Evolutionary conservation across 2,797 vertebrate genomes (phyloP).

Genomic region (Naso thynnoides): DNA sequence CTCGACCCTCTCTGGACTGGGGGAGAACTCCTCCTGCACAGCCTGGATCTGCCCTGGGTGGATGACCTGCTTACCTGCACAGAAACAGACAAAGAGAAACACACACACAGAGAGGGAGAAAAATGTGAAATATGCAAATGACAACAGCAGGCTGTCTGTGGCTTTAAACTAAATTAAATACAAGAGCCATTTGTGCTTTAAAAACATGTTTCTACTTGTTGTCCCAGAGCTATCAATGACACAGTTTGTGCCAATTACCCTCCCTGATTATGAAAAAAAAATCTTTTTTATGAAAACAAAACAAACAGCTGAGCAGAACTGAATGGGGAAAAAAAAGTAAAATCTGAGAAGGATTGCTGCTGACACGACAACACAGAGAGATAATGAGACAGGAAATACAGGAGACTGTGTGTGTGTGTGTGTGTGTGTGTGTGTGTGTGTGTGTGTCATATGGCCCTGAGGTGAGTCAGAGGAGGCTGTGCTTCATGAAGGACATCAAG

Average conservation of each 20-base stretch:
- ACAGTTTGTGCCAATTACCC: slow-evolving; percentile 17
- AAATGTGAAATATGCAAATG: slow-evolving; percentile 25
- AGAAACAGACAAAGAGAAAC: slow-evolving; percentile 53
- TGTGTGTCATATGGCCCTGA: slow-evolving; percentile 41
- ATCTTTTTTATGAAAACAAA: not conserved
- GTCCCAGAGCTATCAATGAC: slow-evolving; percentile 24
- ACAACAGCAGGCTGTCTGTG: slow-evolving; percentile 30
- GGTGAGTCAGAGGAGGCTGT: slow-evolving; percentile 64
- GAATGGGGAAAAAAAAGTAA: not conserved
- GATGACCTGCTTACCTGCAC: slow-evolving; percentile 97
- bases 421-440: slow-evolving; percentile 2
- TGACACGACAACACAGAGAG: slow-evolving; percentile 1
- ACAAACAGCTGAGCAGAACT: not conserved
- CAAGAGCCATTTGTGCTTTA: not conserved
- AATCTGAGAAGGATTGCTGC: slow-evolving; percentile 8
- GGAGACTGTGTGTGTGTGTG: not conserved
- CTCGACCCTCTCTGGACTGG: slow-evolving; percentile 90
- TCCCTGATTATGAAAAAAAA: not conserved
- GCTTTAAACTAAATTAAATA: slow-evolving; percentile 12
- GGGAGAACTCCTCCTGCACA: slow-evolving; percentile 97
- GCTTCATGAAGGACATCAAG: slow-evolving; percentile 63
- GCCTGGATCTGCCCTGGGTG: slow-evolving; percentile 95
- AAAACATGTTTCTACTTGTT: slow-evolving; percentile 11
- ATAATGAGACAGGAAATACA: slow-evolving; percentile 9
- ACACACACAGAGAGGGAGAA: slow-evolving; percentile 24